phyloP scores from a whole-genome alignment of 2,888 invertebrate species.

The Micoletzkya japonica region DNA sequence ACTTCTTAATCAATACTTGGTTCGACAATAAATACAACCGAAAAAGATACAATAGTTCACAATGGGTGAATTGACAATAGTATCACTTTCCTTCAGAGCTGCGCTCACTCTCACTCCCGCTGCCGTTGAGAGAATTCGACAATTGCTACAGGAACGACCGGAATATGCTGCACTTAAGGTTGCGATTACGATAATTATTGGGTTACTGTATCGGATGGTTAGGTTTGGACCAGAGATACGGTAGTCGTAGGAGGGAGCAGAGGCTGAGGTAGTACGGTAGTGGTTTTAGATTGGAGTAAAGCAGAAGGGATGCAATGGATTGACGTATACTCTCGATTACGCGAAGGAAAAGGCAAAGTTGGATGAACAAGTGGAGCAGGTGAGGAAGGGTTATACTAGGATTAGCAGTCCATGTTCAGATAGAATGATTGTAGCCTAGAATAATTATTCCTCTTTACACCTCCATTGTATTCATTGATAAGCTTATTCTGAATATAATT shows the following conservation, averaged over 20 bases:
- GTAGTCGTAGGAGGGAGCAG: background rate
- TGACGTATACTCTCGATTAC: constrained; percentile 95
- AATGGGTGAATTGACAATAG: constrained; percentile 33
- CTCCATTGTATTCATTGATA: background rate
- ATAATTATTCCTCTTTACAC: no score
- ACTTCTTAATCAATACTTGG: background rate
- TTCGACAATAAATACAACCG: background rate
- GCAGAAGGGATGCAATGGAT: constrained; percentile 95
- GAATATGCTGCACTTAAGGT: constrained; percentile 63
- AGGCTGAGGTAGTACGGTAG: background rate
- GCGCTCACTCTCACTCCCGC: constrained; percentile 66
- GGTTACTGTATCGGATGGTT: background rate
- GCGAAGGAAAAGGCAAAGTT: constrained; percentile 85
- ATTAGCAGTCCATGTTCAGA: no score
- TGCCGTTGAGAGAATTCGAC: constrained; percentile 66
- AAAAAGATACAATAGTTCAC: constrained; percentile 30
- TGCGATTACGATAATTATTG: background rate
- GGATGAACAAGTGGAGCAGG: constrained; percentile 95
- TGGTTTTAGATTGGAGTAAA: constrained; percentile 85
- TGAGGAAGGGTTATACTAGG: no score
- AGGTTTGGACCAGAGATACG: no score
- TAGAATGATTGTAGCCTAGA: no score
- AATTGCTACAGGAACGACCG: constrained; percentile 63
- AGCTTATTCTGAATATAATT: background rate
- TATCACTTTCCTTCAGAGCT: constrained; percentile 46